Evolutionary conservation across 1,140 invertebrate genomes (phyloP), one percentile per base, ranked within the genome.

Genomic region (Drosophila orosa): DNA sequence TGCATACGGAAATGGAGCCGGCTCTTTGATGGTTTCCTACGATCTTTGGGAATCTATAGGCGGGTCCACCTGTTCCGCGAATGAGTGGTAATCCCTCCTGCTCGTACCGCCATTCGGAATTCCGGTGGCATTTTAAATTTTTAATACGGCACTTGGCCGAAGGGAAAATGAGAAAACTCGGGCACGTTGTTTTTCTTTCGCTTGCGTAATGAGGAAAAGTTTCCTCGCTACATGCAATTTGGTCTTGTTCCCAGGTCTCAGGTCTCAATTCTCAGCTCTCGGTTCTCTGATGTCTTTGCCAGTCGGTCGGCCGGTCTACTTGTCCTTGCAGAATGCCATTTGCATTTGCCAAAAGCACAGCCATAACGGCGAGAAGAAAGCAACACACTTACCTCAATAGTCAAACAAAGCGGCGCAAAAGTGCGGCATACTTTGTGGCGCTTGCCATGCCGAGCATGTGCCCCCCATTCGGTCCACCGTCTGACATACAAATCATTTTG

Each of bases 401-500:
- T 77, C 79, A 77, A 77, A 73, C 71, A 60, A 77, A 80, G 87
- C 83, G 82, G 84, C 65, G 72, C 75, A 63, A 74, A 80, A 87
- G 82, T 87, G 83, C 60, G 76, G 83, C 84, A 77, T 83, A 87
- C 79, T 87, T 87, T 89, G 76, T 52, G 60, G 63, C 60, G 80
- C 67, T 84, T 83, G 65, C 57, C 80, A 89, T 89, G 66, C 74
- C 62, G 59, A 68, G 74, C 77, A 80, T 74, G 62, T 75, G 63
- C 78, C 71, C 52, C 63, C 74, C 74, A 77, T 78, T 78, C 44
- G 50, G 56, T 67, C 55, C 58, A 50, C 58, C 62, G 73, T 71
- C 74, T 87, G 84, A 89, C 84, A 87, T 74, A 87, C 80, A 87
- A 87, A 87, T 87, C 85, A 87, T 84, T 80, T 80, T 74, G 77